These are phyloP conservation scores for Petrolisthes cinctipes DNA, from an alignment of 2,888 invertebrate species.

Conservation along the genomic window DNA sequence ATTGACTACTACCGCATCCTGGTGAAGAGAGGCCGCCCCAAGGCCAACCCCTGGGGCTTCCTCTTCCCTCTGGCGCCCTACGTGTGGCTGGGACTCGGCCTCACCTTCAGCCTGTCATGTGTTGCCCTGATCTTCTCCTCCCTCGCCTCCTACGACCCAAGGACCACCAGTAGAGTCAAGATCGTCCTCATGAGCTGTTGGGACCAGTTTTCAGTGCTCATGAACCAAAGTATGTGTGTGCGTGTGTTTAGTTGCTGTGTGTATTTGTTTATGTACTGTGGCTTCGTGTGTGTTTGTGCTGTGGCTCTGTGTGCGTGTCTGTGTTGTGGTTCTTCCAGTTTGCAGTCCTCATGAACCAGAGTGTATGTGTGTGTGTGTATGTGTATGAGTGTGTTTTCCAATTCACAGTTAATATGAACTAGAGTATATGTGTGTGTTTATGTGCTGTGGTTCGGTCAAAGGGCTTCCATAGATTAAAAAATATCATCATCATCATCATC, in stretches of 20 bases:
- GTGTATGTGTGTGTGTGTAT: not conserved
- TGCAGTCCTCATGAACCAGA: not conserved
- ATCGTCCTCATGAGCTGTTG: conserved; percentile 26
- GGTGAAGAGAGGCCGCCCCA: conserved; percentile 33
- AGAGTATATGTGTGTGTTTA: no score
- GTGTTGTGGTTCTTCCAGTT: not conserved
- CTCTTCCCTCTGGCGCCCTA: conserved; percentile 35
- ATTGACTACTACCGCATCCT: conserved; percentile 50
- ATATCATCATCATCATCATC: no score
- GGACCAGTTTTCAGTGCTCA: conserved; percentile 40
- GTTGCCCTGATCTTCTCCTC: not conserved
- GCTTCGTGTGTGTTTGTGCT: not conserved
- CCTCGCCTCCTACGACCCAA: not conserved
- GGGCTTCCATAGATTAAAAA: no score
- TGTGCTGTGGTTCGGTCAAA: no score
- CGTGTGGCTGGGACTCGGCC: conserved; percentile 45
- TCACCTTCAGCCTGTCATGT: conserved; percentile 18
- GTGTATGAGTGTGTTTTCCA: not conserved
- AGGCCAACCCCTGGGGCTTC: conserved; percentile 49
- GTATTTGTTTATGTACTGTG: not conserved
- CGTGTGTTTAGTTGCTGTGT: not conserved
- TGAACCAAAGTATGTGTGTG: conserved; percentile 46
- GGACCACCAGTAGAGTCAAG: not conserved
- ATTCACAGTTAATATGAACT: no score
- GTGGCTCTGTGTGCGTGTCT: no score